Base-by-base conservation (phyloP, 1,140 invertebrate species). In the Dinoponera quadriceps region DNA sequence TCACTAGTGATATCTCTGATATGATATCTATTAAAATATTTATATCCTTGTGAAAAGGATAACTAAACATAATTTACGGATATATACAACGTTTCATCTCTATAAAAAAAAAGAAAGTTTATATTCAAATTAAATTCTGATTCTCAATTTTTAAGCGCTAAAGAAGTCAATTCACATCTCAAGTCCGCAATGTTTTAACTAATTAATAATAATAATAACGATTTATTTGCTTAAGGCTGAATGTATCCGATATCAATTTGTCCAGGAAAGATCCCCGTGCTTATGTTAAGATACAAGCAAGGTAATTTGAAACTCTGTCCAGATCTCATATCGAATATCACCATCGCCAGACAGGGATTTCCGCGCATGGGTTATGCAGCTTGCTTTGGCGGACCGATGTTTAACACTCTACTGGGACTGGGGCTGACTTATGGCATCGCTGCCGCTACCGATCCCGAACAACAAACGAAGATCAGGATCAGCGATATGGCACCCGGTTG, bases 331-430 rank as follows among this genome's bases (percentile, higher is more conserved):
- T 95, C 96, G 3, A 96, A 97, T 88, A 91, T 96, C 1, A 91
- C 95, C 20, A 95, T 97, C 88, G 96, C 97, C 2, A 93, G 94
- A 73, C 95, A 95, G 88, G 96, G 96, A 4, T 96, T 95, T 91
- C 95, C 96, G 0, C 93, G 96, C 77, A 97, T 97, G 96, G 96
- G 96, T 2, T 96, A 96, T 84, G 95, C 96, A 2, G 96, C 96
- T 2, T 96, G 96, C 82, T 96, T 96, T 89, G 97, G 96, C 38
- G 96, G 96, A 51, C 96, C 96, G 13, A 93, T 97, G 81, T 96
- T 97, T 88, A 97, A 96, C 94, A 96, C 94, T 13, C 91, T 94
- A 1, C n/a, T 94, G 33, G 93, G 94, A 62, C 82, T 94, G 93
- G 85, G 93, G 51, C 80, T 94, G 51, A 92, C 91, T 25, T 94